Base-by-base conservation (phyloP, 2,113 vertebrate genomes). In the Bambusicola thoracicus region DNA sequence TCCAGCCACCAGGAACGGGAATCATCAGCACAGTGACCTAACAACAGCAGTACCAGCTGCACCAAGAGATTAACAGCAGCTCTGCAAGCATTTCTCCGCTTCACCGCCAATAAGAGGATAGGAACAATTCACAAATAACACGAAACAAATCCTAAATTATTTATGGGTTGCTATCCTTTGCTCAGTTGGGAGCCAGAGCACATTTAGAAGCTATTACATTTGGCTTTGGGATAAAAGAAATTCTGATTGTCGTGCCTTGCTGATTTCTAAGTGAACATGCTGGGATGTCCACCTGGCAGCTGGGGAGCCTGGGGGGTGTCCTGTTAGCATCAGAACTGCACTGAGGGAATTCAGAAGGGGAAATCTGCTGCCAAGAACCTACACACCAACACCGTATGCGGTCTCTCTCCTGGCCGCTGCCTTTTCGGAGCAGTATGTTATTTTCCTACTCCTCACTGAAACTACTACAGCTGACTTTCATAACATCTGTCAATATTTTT, bases 151-250 rank as follows among this genome's bases (percentile, higher is more conserved):
- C 53, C 67, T 22, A 7, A 38, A 49, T 13, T 80, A 72, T 65
- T 93, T 89, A 49, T 84, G 94, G 62, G 41, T 91, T 89, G 87
- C 44, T n/a, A 4, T 68, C 56, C 72, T 93, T 73, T 48, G 62
- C 56, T 95, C 81, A n/a, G n/a, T 92, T 93, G 79, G 84, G 84
- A 93, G 79, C 51, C 85, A 59, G 43, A 58, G 19, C 65, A 9
- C 44, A 6, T 41, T 51, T 73, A 85, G 59, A 34, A 81, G 32
- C 20, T 74, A 27, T 85, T 79, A 80, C 18, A 20, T 17, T 56
- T 91, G 58, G 91, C 87, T 89, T 85, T 49, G 25, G 41, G 49
- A 87, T 90, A 55, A 90, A 94, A 87, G 77, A 51, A 76, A 62
- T n/a, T 46, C 49, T 82, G 68, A 63, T 89, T 80, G 49, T 30